Conservation (phyloP, 1,140 invertebrate genomes). For the Wasmannia auropunctata region DNA sequence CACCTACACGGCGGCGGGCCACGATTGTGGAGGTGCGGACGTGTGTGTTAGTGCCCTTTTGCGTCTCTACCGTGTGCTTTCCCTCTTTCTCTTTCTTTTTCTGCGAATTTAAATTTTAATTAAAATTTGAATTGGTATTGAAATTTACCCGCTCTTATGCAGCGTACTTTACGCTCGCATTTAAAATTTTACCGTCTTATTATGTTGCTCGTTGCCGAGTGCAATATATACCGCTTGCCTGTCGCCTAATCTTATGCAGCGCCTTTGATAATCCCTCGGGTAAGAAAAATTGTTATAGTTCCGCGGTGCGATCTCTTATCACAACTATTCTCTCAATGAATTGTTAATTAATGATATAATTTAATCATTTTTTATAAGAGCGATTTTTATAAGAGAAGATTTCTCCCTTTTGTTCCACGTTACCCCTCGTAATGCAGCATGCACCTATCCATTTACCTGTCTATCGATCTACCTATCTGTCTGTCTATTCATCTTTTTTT, state of each 20-base stretch:
- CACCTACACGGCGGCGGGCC: neutral
- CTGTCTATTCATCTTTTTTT: conserved; percentile 29
- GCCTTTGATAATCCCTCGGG: neutral
- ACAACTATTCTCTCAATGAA: neutral
- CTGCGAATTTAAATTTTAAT: conserved; percentile 40
- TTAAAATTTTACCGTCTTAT: conserved; percentile 22
- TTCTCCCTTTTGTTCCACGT: neutral
- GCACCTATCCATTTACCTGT: conserved; percentile 9
- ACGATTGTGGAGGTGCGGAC: neutral
- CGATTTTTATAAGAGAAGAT: neutral
- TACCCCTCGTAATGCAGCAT: neutral
- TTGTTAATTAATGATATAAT: neutral
- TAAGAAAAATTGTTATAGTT: neutral
- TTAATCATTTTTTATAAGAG: neutral
- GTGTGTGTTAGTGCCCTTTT: conserved; percentile 38
- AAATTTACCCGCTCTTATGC: conserved; percentile 3
- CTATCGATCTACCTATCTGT: conserved; percentile 47
- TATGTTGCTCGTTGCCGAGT: neutral
- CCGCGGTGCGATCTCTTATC: neutral
- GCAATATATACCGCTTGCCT: neutral
- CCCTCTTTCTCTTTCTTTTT: neutral
- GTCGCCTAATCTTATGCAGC: neutral
- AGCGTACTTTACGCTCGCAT: neutral
- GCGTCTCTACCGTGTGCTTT: neutral
- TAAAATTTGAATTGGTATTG: conserved; percentile 35